Evolutionary conservation across 2,888 invertebrate species (phyloP), one percentile per base, ranked within the genome.

Genomic region (Hyposoter didymator): DNA sequence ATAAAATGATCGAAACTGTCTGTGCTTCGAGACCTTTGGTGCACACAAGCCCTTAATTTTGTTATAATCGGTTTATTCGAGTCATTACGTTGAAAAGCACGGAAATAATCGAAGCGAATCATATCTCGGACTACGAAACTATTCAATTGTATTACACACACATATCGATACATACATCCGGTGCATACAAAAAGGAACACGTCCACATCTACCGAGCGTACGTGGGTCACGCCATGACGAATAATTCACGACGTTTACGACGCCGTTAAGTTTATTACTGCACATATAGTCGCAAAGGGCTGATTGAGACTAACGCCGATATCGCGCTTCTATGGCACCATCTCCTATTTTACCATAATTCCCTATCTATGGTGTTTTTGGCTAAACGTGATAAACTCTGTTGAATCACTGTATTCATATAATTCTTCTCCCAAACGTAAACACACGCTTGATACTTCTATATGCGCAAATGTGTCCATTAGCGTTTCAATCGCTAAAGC

Each of bases 251-350:
- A 89, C 91, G 90, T 91, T 92, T 91, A 92, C 89, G 91, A 91
- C 89, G 90, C 91, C 89, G 91, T 92, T 91, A 91, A 91, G 88
- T 91, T 91, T 91, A 90, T 92, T 90, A 90, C 87, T 84, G 84
- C 72, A 69, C 49, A 45, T 76, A 73, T 64, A 59, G 35, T 62
- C 83, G 87, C 84, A 72, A 72, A 59, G 83, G 84, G 88, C 88
- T 78, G 47, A 84, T 88, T 88, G 88, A 90, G 90, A 90, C 88
- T 88, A 39, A 39, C 82, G 28, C 78, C 59, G 49, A 84, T 87
- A 85, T 73, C 85, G 47, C 75, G 32, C 66, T 69, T 45, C 35
- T 47, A 22, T 55, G 39, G 52, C 52, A 39, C 39, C 39, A 10
- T 39, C 39, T 39, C 39, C 39, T 10, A 39, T 39, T 39, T 39